These are phyloP conservation scores for Drosophila algonquin DNA, from an alignment of 2,888 invertebrate genomes.

Conservation along the genomic window DNA sequence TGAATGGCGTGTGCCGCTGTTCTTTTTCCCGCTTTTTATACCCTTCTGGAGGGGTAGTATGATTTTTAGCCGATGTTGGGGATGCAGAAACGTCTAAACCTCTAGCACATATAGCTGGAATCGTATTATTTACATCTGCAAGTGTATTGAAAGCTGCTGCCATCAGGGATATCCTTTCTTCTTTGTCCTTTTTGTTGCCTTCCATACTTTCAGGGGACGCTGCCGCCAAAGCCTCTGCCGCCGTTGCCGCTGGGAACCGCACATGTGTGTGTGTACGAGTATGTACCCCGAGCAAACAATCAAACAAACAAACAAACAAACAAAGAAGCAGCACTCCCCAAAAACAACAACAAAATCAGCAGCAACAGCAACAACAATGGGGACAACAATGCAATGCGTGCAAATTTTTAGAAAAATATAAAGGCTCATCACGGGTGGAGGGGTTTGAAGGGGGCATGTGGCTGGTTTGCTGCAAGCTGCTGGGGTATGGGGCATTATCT, in stretches of 20 bases:
- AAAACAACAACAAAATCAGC: constrained; percentile 29
- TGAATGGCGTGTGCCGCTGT: constrained; percentile 60
- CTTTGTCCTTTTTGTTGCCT: constrained; percentile 42
- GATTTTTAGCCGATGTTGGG: not conserved
- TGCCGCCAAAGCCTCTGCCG: not conserved
- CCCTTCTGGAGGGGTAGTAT: constrained; percentile 45
- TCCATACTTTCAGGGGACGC: constrained; percentile 70
- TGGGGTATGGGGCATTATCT: constrained; percentile 60
- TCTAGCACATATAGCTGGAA: no score
- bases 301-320: constrained; percentile 54
- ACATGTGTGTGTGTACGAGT: constrained; percentile 63
- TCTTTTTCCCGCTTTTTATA: constrained; percentile 51
- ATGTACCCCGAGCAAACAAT: constrained; percentile 5
- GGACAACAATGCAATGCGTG: constrained; percentile 73
- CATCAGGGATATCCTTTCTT: not conserved
- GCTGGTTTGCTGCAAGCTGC: constrained; percentile 6
- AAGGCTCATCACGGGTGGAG: constrained; percentile 50
- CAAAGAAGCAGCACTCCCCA: constrained; percentile 43
- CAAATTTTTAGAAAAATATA: constrained; percentile 79
- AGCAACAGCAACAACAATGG: constrained; percentile 27
- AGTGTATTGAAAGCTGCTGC: not conserved
- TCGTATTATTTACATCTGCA: not conserved
- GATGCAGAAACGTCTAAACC: no score
- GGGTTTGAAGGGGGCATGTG: not conserved
- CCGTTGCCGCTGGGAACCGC: constrained; percentile 62